Evolutionary conservation across 2,888 invertebrate genomes (phyloP).

Genomic region (Cerastis rubricosa): DNA sequence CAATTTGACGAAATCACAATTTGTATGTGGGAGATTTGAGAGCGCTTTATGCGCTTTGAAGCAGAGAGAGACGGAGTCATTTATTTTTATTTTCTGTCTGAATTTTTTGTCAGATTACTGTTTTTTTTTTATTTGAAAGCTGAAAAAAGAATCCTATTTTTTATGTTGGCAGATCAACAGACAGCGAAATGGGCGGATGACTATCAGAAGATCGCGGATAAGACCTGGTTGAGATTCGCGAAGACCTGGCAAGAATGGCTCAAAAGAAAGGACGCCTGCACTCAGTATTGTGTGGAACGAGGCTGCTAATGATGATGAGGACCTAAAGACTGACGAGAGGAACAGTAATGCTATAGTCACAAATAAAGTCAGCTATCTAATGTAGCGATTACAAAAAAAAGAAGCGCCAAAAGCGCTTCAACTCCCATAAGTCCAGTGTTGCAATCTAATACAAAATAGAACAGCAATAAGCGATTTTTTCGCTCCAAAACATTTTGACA

Average conservation of each 20-base stretch:
- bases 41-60: conserved; percentile 65
- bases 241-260: neutral
- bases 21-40: conserved; percentile 24
- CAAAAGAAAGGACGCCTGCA: neutral
- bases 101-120: neutral
- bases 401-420: conserved; percentile 68
- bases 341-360: neutral
- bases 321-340: neutral
- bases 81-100: neutral
- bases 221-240: neutral
- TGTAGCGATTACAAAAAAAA: neutral
- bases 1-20: conserved; percentile 60
- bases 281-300: neutral
- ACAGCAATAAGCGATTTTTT: conserved; percentile 81
- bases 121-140: too few relatives aligned
- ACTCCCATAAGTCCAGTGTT: conserved; percentile 50
- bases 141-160: too few relatives aligned
- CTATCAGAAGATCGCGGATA: neutral
- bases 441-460: conserved; percentile 67
- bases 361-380: neutral
- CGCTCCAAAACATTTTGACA: conserved; percentile 83
- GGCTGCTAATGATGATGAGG: neutral
- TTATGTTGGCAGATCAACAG: neutral
- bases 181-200: neutral
- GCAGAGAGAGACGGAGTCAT: neutral